Evolutionary conservation across 2,888 invertebrate genomes (phyloP), one percentile per base, ranked within the genome.

Genomic region (Hoplodrina blanda): DNA sequence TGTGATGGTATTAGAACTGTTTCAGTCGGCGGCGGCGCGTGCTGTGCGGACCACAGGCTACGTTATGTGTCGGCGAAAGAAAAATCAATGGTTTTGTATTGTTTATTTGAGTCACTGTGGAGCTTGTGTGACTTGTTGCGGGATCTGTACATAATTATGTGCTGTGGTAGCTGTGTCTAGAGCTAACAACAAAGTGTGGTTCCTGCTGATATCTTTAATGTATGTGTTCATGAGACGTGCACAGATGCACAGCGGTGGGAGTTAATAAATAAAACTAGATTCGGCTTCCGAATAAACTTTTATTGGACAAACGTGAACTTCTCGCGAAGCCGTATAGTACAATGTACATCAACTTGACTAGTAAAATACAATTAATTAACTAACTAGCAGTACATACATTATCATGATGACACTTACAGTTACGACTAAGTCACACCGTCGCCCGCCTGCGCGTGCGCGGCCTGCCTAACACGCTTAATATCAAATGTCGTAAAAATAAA

Each of bases 261-360:
- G 46, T 46, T 17, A 70, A 67, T 25, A 76, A 90, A 87, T 89
- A 73, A 95, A 94, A 95, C 91, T 75, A 88, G 75, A 54, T 85
- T 90, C 89, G 90, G 93, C 93, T 91, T 94, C 92, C 91, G 94
- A 93, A 94, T 94, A 94, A 94, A 92, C 89, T 91, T 95, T 95
- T 95, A 95, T 94, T 95, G 94, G 95, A 94, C 94, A 94, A 93
- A 93, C 90, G 88, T 89, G 88, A 90, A 89, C 89, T 88, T 88
- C 89, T 85, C 83, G 82, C 85, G 91, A 91, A 92, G 92, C 91
- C 90, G 82, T 72, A 81, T 74, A 84, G 85, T 90, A 91, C 88
- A 91, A 89, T 91, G 89, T 94, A 95, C 94, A 94, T 91, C 91
- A 92, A 94, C 91, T 89, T 90, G 85, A 91, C 93, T 94, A 94